These are phyloP conservation scores for Diadema setosum DNA, from an alignment of 35 echinoderm and acorn worm species.

Conservation along the genomic window DNA sequence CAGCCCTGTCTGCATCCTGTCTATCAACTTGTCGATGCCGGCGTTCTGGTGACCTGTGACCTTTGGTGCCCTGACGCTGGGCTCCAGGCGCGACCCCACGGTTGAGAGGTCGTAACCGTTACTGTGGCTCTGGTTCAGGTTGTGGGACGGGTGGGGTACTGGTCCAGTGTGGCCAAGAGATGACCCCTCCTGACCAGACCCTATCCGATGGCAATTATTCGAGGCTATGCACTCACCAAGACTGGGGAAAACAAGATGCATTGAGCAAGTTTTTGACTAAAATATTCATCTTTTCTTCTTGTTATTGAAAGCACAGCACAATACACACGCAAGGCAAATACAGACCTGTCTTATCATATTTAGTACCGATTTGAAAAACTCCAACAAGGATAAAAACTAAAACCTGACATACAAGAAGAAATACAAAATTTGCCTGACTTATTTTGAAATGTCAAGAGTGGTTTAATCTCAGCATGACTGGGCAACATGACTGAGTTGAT, in stretches of 20 bases:
- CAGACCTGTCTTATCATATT: no score
- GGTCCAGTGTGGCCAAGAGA: not conserved
- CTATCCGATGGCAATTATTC: constrained; percentile 14
- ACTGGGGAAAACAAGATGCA: constrained; percentile 18
- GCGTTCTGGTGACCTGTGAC: constrained; percentile 21
- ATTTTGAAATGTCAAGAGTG: no score
- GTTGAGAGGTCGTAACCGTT: not conserved
- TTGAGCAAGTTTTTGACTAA: no score
- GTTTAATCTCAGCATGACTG: no score
- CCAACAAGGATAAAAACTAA: no score
- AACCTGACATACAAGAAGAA: no score
- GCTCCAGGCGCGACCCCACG: not conserved
- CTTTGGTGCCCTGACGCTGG: not conserved
- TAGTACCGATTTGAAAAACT: no score
- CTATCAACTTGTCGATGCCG: constrained; percentile 60
- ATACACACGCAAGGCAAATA: no score
- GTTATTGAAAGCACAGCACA: no score
- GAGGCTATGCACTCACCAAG: constrained; percentile 67
- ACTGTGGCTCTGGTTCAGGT: not conserved
- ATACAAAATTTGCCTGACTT: no score
- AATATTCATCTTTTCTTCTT: no score
- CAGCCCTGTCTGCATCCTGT: constrained; percentile 77
- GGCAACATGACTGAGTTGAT: no score
- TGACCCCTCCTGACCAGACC: constrained; percentile 3
- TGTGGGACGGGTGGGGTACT: not conserved